phyloP scores from a whole-genome alignment of 2,888 invertebrate genomes.

The Xanthorhoe spadicearia region DNA sequence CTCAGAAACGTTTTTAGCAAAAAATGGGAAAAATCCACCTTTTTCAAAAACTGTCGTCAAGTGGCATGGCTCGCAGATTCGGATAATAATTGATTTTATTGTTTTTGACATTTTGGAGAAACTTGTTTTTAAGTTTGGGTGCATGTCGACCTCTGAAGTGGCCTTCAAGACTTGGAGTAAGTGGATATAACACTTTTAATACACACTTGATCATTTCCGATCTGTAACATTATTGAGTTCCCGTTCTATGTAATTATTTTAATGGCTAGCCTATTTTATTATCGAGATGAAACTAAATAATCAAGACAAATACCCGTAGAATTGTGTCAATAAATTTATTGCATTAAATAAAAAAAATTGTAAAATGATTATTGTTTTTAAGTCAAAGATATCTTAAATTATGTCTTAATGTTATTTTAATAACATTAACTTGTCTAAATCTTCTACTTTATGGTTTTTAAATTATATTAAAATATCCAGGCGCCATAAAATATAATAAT shows the following conservation, averaged over 20 bases:
- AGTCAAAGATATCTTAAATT: no score
- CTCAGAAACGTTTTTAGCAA: background rate
- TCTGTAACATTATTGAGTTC: slow-evolving; percentile 28
- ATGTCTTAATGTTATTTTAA: slow-evolving; percentile 2
- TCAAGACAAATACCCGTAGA: no score
- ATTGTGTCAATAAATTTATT: no score
- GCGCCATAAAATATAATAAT: slow-evolving; percentile 24
- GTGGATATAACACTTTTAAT: slow-evolving; percentile 34
- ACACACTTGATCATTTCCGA: slow-evolving; percentile 38
- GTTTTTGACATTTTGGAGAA: slow-evolving; percentile 70
- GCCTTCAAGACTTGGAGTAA: slow-evolving; percentile 47
- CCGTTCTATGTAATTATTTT: slow-evolving; percentile 13
- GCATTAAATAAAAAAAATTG: no score
- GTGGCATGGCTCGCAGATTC: slow-evolving; percentile 51
- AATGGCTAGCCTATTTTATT: no score
- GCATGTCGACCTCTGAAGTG: slow-evolving; percentile 71
- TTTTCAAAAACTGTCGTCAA: slow-evolving; percentile 50
- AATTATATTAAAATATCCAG: slow-evolving; percentile 11
- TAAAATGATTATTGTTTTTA: no score
- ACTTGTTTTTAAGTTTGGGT: slow-evolving; percentile 70
- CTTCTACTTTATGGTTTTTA: background rate
- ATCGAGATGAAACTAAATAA: no score
- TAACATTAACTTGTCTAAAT: background rate
- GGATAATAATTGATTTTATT: slow-evolving; percentile 38
- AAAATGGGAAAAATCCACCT: slow-evolving; percentile 11